Percentiles rank a stretch among this genome's conserved stretches.
Conservation (phyloP, 2,113 vertebrate species). For the Cyanocitta stelleri region DNA sequence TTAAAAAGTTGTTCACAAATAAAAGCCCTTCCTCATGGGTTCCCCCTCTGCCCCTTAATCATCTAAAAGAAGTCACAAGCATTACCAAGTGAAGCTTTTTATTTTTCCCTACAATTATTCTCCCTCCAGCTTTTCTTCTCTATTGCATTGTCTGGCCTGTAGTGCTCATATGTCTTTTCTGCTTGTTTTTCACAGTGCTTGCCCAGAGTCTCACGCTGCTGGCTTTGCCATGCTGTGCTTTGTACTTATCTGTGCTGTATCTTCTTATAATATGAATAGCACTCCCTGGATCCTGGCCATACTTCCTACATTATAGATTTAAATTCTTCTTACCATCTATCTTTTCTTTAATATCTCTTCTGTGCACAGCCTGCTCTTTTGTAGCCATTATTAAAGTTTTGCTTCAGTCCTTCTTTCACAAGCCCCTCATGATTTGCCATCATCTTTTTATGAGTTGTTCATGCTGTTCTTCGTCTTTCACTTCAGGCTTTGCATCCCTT, state of each 20-base stretch:
- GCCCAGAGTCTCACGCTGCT: neutral
- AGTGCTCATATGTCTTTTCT: neutral
- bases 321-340: constrained; percentile 2
- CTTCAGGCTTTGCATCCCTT: neutral
- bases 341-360: neutral
- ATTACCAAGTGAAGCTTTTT: constrained; percentile 3
- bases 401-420: neutral
- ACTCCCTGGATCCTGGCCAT: neutral
- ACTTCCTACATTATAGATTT: neutral
- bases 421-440: neutral
- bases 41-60: fast-evolving
- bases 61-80: neutral
- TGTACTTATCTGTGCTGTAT: neutral
- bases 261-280: neutral
- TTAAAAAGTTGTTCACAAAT: neutral
- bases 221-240: constrained; percentile 18
- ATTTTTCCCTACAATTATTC: neutral
- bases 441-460: neutral
- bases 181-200: constrained; percentile 30
- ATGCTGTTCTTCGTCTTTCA: neutral
- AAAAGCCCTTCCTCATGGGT: neutral
- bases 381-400: constrained; percentile 25
- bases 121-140: constrained; percentile 17
- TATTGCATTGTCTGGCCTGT: neutral
- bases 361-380: neutral